Evolutionary conservation across 2,888 invertebrate species (phyloP).

Genomic region (Stegana nigrithorax): DNA sequence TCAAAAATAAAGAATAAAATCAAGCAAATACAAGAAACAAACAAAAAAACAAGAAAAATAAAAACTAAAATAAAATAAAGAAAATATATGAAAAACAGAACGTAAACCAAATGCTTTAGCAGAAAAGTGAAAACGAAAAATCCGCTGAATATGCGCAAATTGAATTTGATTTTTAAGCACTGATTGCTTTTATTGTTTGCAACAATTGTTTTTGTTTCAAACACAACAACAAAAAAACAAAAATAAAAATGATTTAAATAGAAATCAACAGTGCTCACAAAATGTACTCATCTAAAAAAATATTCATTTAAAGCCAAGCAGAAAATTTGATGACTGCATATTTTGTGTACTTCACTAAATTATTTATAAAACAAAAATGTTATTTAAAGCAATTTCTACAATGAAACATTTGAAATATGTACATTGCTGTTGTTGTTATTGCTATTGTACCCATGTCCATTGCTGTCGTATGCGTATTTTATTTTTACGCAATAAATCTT

Average conservation of each 20-base stretch:
- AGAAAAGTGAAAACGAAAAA: too few relatives aligned
- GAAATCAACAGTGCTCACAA: not conserved
- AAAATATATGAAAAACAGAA: slow-evolving; percentile 36
- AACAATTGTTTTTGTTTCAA: slow-evolving; percentile 15
- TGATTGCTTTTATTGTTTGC: slow-evolving; percentile 54
- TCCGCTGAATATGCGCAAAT: slow-evolving; percentile 56
- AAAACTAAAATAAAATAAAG: slow-evolving; percentile 29
- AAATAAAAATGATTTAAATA: not conserved
- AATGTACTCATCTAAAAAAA: not conserved
- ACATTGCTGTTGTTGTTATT: not conserved
- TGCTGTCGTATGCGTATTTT: too few relatives aligned
- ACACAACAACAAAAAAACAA: slow-evolving; percentile 13
- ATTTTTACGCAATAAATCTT: slow-evolving; percentile 12
- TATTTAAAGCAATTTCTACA: not conserved
- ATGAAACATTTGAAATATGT: slow-evolving; percentile 5
- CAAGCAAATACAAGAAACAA: slow-evolving; percentile 22
- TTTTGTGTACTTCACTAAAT: slow-evolving; percentile 2
- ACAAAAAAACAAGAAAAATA: slow-evolving; percentile 19
- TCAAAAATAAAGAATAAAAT: slow-evolving; percentile 30
- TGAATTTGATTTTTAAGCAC: slow-evolving; percentile 59
- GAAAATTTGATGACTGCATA: not conserved
- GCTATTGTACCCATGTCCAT: too few relatives aligned
- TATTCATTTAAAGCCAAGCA: not conserved
- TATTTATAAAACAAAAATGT: slow-evolving; percentile 7
- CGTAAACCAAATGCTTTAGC: too few relatives aligned